These are phyloP conservation scores for Leptura quadrifasciata DNA, from an alignment of 2,888 invertebrate species.

Conservation along the genomic window DNA sequence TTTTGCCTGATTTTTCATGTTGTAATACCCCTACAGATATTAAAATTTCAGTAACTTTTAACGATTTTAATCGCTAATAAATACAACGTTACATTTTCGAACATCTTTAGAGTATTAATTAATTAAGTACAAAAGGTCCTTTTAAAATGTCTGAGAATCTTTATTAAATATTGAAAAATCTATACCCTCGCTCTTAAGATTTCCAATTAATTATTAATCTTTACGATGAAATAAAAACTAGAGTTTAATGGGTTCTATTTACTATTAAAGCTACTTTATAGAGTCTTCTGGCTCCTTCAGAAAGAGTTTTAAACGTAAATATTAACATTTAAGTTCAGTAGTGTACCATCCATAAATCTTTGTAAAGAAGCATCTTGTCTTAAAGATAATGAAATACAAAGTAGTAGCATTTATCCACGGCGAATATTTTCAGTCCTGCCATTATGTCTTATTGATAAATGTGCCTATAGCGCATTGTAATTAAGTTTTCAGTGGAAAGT, in stretches of 20 bases:
- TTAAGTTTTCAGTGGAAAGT: no score
- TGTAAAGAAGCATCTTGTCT: not conserved
- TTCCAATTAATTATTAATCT: constrained; percentile 32
- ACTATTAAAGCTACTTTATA: constrained; percentile 14
- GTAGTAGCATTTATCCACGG: no score
- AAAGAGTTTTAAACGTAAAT: not conserved
- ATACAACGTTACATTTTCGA: constrained; percentile 20
- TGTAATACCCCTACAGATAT: constrained; percentile 1
- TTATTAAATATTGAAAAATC: constrained; percentile 34
- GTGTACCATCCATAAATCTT: not conserved
- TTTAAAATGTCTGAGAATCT: constrained; percentile 4
- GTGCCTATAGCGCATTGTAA: no score
- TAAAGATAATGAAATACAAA: no score
- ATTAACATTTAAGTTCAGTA: not conserved
- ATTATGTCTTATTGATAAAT: no score
- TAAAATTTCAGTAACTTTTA: constrained; percentile 3
- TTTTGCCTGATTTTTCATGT: not conserved
- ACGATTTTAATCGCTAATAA: constrained; percentile 24
- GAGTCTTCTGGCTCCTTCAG: not conserved
- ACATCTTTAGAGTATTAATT: constrained; percentile 15
- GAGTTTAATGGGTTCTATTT: not conserved
- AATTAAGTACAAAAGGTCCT: not conserved
- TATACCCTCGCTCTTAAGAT: not conserved
- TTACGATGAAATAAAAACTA: constrained; percentile 10
- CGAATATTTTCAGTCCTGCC: no score